Evolutionary conservation across 2,113 vertebrate species (phyloP), one percentile per base, ranked within the genome.

Genomic region (Coregonus clupeaformis): DNA sequence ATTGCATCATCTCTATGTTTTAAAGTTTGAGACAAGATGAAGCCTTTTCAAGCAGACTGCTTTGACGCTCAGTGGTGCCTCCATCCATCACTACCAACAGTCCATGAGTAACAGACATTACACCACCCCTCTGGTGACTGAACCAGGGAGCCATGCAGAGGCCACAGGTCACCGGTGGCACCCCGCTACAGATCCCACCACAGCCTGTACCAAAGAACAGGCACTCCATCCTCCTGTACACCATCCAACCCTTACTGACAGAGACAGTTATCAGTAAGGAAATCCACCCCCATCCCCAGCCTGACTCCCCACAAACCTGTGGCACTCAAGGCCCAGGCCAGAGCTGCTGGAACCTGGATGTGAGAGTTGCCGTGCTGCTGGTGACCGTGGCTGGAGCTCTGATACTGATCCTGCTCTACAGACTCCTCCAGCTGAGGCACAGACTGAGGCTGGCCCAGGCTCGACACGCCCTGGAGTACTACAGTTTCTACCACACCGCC

Each of bases 401-500:
- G 5, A 89, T 93, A 64, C 81, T 94, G 69, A 77, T 85, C 18
- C 88, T 94, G 68, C 72, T 93, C 3, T 93, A 91, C 76, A 81
- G 80, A 67, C 84, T 92, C 1, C 63, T 94, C 20, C 84, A 88
- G 82, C 80, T 92, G 6, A 85, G 89, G 64, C 89, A 92, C 86
- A 91, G 86, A 69, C 77, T 93, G 70, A 80, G 47, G 27, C 32
- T 90, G 68, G 87, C 88, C 6, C 73, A 77, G 62, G 89, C 88
- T 2, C 75, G 85, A 20, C 78, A 91, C 3, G 75, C 89, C 30
- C 69, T 92, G 76, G 85, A 92, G 75, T 94, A 93, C 78, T 77
- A 84, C 63, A 78, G 90, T 76, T 92, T 92, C 81, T 92, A 87
- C 83, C 91, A 88, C 89, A 79, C 87, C 4, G 92, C 88, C 73